Evolutionary conservation across 2,797 vertebrate species (phyloP), one percentile per base, ranked within the genome.

Genomic region (Chaetodon trifasciatus): DNA sequence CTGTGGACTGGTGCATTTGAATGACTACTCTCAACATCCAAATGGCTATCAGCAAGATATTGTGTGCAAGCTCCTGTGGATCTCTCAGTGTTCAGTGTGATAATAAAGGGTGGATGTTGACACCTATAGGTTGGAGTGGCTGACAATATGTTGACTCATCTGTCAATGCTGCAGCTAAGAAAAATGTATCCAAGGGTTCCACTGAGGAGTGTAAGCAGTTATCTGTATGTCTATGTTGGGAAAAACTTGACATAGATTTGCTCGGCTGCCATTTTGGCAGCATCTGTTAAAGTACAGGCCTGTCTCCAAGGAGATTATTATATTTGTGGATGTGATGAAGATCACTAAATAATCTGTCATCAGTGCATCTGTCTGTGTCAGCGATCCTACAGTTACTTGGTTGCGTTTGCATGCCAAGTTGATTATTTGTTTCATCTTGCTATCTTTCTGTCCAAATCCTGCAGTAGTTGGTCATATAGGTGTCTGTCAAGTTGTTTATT

Each of bases 91-190:
- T 61, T 37, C 35, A 62, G 42, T 7, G 35, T 69, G 55, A 70
- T 60, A 28, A 24, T 15, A 68, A 5, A 70, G 69, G 50, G 44
- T 42, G 47, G 69, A 70, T 72, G 23, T 21, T n/a, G 76, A 66
- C 42, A n/a, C 73, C 49, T 44, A 21, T 28, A 44, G 74, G 78
- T 65, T 77, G 67, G 60, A 78, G 62, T 77, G 73, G 74, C 50
- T 80, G 88, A 88, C 82, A 81, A n/a, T 76, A 24, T 82, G 87
- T 92, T 77, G 76, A 89, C 82, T 87, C 81, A 65, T 79, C 46
- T 67, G 79, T 82, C 74, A 86, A 53, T 49, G 82, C 74, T 74
- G 83, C 78, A 74, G 72, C 76, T 74, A 23, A 81, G 62, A 78
- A 55, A 74, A 76, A 65, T 69, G 49, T 83, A 75, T 84, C 77